Base-by-base conservation (phyloP, 2,888 invertebrate species). In the Nomada goodeniana region DNA sequence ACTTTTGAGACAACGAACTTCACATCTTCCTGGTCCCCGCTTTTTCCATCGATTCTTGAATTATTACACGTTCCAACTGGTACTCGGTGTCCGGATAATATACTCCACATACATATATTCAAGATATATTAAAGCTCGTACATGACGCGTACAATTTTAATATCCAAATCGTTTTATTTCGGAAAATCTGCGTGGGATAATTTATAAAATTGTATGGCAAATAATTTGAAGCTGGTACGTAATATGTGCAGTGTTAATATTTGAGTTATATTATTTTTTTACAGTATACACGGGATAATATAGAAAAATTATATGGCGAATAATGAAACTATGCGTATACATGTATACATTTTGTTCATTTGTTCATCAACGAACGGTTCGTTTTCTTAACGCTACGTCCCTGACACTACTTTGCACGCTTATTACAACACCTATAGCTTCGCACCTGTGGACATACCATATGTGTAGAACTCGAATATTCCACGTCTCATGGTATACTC, bases 391-490 rank as follows among this genome's bases (percentile, higher is more conserved):
- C 1, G 53, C 47, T 44, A 78, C 78, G 67, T 9, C 23, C 60
- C 80, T 78, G 67, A 23, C 23, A 23, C 71, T 20, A 67, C 61
- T 70, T 42, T 65, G 76, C 70, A 53, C 55, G 44, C 69, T 68
- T 80, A 67, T 76, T 80, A 80, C 76, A 67, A 64, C 80, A 78
- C 26, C 61, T 42, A 36, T 47, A 53, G 70, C 18, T 59, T 67
- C 55, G 69, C 80, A 80, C 80, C 80, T 80, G 78, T 72, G 67
- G 50, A 69, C 52, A 76, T 44, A 76, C 52, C 59, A 57, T 80
- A 4, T 36, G 47, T 26, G 77, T 71, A 67, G 65, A 71, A n/a
- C 70, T 80, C 80, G 77, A 80, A 76, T 71, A 70, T 80, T 80
- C 80, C 78, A 77, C 78, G 78, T 70, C 78, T 77, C 55, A 36